Evolutionary conservation across 2,888 invertebrate genomes (phyloP), one percentile per base, ranked within the genome.

Genomic region (Brachynemurus nebulosus): DNA sequence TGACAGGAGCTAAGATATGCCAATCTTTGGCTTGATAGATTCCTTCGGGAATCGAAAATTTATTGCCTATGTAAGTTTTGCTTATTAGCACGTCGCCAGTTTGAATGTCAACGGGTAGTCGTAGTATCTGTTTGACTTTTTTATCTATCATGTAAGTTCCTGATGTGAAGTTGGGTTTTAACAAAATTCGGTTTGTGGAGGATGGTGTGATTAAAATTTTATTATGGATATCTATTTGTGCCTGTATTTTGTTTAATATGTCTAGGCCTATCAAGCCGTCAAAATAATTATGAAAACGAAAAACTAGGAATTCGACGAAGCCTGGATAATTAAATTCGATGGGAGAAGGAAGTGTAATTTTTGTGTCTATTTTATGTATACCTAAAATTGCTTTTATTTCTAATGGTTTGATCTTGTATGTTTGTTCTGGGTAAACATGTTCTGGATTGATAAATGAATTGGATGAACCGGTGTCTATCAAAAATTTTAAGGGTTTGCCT

Each of bases 241-340:
- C 27, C 11, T 25, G 8, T 25, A 25, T 8, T 8, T 25, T 8
- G 8, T 8, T 25, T 25, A 25, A 25, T 8, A 9, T 40, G 2
- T 40, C 30, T 3, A 27, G 9, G 9, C 41, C 41, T 5, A 40
- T 27, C 1, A 40, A n/a, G 3, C 41, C 30, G 14, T 40, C 41
- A 40, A 40, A 40, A 27, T 40, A 27, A 14, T 12, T 18, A 14
- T 40, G 41, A 27, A 40, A 40, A 7, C 27, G n/a, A n/a, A n/a
- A n/a, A n/a, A n/a, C n/a, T n/a, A n/a, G n/a, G n/a, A n/a, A n/a
- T n/a, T n/a, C n/a, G n/a, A n/a, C n/a, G n/a, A n/a, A n/a, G n/a
- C n/a, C n/a, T n/a, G n/a, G n/a, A n/a, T n/a, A n/a, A n/a, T n/a
- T n/a, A n/a, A n/a, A n/a, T n/a, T n/a, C n/a, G n/a, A n/a, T n/a